These are phyloP conservation scores for Callopanchax toddi DNA, from an alignment of 2,113 vertebrate species.

Conservation along the genomic window DNA sequence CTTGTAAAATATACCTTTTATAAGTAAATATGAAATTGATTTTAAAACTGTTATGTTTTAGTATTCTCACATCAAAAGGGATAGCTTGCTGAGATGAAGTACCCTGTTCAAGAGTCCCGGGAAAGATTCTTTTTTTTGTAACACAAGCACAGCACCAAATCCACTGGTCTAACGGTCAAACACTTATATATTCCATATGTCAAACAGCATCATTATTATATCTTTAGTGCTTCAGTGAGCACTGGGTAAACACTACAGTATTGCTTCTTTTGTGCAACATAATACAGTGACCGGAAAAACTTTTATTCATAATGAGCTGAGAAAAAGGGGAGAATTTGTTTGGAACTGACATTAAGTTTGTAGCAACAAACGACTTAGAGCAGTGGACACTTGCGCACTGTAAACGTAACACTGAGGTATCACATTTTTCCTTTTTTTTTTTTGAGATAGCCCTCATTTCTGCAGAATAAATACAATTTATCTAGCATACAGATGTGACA, in stretches of 20 bases:
- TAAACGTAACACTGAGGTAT: constrained; percentile 77
- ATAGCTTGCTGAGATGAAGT: constrained; percentile 68
- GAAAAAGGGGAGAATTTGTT: constrained; percentile 18
- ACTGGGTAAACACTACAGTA: constrained; percentile 25
- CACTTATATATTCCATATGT: constrained; percentile 25
- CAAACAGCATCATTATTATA: constrained; percentile 6
- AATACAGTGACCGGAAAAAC: constrained; percentile 22
- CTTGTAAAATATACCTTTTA: constrained; percentile 73
- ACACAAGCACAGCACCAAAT: constrained; percentile 58
- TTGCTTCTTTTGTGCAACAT: constrained; percentile 45
- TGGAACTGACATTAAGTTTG: constrained; percentile 5
- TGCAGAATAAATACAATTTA: constrained; percentile 69
- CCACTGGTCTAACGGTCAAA: constrained; percentile 30
- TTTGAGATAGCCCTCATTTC: constrained; percentile 56
- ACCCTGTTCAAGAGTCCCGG: constrained; percentile 61
- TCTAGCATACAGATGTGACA: constrained; percentile 39
- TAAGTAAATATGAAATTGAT: constrained; percentile 65
- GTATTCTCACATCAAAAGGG: constrained; percentile 73
- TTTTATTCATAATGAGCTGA: constrained; percentile 11
- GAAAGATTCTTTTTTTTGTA: constrained; percentile 51
- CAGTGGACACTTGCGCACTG: constrained; percentile 53
- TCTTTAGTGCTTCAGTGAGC: no score
- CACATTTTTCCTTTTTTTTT: constrained; percentile 37
- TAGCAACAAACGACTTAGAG: constrained; percentile 66
- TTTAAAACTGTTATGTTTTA: constrained; percentile 58